Evolutionary conservation across 2,888 invertebrate species (phyloP).

Genomic region (Metalampra italica): DNA sequence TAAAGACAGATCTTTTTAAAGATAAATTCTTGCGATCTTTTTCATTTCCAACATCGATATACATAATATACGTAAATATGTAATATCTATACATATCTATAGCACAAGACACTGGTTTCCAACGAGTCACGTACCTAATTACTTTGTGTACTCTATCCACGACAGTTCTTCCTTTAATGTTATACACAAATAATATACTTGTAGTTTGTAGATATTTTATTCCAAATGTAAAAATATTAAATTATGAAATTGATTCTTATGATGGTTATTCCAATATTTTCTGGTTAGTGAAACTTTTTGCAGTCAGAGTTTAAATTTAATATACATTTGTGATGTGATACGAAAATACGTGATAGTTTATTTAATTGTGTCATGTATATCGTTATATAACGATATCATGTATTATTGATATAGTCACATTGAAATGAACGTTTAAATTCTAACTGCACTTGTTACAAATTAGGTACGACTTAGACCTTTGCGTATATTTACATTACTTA

Average conservation of each 20-base stretch:
- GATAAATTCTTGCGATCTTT: neutral
- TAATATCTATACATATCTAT: constrained; percentile 43
- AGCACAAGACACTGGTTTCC: constrained; percentile 30
- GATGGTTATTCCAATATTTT: constrained; percentile 57
- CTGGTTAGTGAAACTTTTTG: constrained; percentile 57
- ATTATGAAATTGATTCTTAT: constrained; percentile 52
- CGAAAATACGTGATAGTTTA: constrained; percentile 6
- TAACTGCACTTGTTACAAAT: constrained; percentile 28
- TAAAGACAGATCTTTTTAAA: no score
- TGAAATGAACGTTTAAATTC: constrained; percentile 13
- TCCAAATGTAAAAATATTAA: constrained; percentile 27
- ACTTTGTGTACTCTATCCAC: constrained; percentile 26
- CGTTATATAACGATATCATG: neutral
- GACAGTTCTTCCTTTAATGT: constrained; percentile 38
- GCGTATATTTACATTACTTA: constrained; percentile 1
- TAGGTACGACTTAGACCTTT: constrained; percentile 20
- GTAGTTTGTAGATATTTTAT: constrained; percentile 36
- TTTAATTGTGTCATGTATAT: constrained; percentile 1
- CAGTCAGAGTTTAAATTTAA: constrained; percentile 23
- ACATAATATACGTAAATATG: constrained; percentile 11
- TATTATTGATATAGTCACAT: constrained; percentile 1
- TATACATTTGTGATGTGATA: constrained; percentile 12
- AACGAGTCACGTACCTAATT: constrained; percentile 33
- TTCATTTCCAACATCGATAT: constrained; percentile 4
- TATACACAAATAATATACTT: constrained; percentile 27